A percentile compares a stretch with the other conserved stretches of the same genome.
Evolutionary conservation across 2,797 vertebrate species (phyloP).

Genomic region (Anomalospiza imberbis): DNA sequence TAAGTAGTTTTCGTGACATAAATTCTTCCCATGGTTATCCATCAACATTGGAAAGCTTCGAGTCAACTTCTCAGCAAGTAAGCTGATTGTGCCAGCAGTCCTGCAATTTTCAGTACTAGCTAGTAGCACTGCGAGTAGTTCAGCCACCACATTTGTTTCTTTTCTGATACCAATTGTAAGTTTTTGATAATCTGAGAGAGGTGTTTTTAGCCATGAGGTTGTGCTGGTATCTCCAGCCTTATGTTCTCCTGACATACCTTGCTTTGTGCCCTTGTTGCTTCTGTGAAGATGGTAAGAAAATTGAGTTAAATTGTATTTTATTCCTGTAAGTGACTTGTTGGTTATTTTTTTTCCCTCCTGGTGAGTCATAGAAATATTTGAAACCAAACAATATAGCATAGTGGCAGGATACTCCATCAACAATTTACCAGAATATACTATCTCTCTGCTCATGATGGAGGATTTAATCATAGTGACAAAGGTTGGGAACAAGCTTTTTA

Average conservation of each 20-base stretch:
- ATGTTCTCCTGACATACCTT: not conserved
- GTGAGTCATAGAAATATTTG: not conserved
- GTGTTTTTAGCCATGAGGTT: not conserved
- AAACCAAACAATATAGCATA: not conserved
- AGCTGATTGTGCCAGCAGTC: not conserved
- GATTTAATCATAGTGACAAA: not conserved
- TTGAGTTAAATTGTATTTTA: not conserved
- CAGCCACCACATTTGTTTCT: not conserved
- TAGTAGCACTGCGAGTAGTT: not conserved
- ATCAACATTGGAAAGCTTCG: rapidly evolving
- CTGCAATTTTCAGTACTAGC: not conserved
- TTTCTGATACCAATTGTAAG: not conserved
- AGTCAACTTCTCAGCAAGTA: not conserved
- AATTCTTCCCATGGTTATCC: not conserved
- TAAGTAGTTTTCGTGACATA: not conserved
- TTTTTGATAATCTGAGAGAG: not conserved
- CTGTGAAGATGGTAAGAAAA: not conserved
- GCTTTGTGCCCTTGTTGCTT: not conserved
- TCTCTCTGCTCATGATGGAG: not conserved
- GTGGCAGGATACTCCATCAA: not conserved
- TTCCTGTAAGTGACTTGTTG: not conserved
- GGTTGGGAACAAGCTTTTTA: not conserved
- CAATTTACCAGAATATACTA: not conserved
- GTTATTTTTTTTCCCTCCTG: not conserved
- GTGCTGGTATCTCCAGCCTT: not conserved